Evolutionary conservation across 2,797 vertebrate genomes (phyloP), one percentile per base, ranked within the genome.

Genomic region (Agapornis canus): DNA sequence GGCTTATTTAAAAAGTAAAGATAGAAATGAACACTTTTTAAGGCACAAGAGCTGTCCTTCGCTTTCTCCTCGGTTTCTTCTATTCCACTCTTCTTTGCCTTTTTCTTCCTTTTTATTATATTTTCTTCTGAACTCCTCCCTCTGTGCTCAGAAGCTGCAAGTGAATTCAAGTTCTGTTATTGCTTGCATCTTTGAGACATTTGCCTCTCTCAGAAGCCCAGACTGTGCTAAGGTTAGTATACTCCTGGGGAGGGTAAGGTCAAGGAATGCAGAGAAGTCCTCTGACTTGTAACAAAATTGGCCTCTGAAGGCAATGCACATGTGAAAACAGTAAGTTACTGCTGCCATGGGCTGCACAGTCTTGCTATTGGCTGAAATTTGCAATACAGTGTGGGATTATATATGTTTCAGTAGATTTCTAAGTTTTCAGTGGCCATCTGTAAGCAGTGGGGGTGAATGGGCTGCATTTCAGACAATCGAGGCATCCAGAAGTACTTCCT

Each of bases 351-450:
- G 51, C 68, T 90, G 56, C 14, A 45, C 25, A 57, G 60, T 70
- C 78, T 60, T 82, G 43, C 66, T 84, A 27, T 68, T 73, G 86
- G 70, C 88, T 91, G 80, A 92, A 95, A 69, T 27, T 52, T 21
- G 26, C 48, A 68, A 22, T 31, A 56, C 49, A 60, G 26, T 92
- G 56, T 61, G 60, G 57, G 64, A 68, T 77, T 86, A 60, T 57
- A 77, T 27, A 56, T 9, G 26, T 90, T 95, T 89, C 81, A 71
- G 48, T 78, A 80, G 56, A 70, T 77, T 92, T 77, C 64, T 77
- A 77, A 80, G 37, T 91, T 95, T 95, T 89, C 81, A 37, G 48
- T 68, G 64, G 71, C 89, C 94, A 94, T 95, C 83, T 97, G 94
- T 85, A 84, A 93, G 64, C 93, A 93, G 81, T 64, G 29, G 94